Conservation (phyloP, 1,140 invertebrate species). For the Drosophila subobscura region DNA sequence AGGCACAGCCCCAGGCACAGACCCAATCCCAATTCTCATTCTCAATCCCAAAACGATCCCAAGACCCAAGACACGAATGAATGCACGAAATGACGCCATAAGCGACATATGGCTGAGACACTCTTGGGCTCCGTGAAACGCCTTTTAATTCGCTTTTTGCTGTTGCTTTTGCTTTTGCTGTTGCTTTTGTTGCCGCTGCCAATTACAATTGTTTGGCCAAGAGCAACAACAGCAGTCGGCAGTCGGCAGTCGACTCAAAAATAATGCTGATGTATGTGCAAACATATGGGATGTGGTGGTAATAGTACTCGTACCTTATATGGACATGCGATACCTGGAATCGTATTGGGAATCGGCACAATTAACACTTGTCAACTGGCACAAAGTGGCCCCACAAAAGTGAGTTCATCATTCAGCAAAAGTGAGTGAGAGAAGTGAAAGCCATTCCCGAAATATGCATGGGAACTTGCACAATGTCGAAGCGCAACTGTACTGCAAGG, state of each 20-base stretch:
- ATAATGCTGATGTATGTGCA: neutral
- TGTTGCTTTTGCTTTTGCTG: constrained; percentile 22
- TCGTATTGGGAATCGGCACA: constrained; percentile 19
- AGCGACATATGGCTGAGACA: constrained; percentile 53
- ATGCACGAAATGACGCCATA: constrained; percentile 44
- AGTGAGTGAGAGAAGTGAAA: neutral
- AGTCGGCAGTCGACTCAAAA: constrained; percentile 11
- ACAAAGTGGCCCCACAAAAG: neutral
- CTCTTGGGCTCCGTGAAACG: constrained; percentile 17
- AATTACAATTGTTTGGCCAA: constrained; percentile 50
- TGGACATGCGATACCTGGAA: constrained; percentile 12
- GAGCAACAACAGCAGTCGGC: constrained; percentile 22
- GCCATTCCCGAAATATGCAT: neutral
- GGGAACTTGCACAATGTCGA: too few species aligned
- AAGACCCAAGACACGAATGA: neutral
- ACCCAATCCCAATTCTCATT: too few species aligned
- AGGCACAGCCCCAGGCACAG: neutral
- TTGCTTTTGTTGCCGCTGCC: constrained; percentile 20
- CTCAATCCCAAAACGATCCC: too few species aligned
- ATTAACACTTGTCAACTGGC: constrained; percentile 60
- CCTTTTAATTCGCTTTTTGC: constrained; percentile 14
- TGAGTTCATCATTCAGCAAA: constrained; percentile 18
- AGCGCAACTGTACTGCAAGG: neutral
- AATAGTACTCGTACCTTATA: constrained; percentile 1
- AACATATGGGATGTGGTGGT: too few species aligned